These are phyloP conservation scores for Oxyura jamaicensis DNA, from an alignment of 2,113 vertebrate species.

Conservation along the genomic window DNA sequence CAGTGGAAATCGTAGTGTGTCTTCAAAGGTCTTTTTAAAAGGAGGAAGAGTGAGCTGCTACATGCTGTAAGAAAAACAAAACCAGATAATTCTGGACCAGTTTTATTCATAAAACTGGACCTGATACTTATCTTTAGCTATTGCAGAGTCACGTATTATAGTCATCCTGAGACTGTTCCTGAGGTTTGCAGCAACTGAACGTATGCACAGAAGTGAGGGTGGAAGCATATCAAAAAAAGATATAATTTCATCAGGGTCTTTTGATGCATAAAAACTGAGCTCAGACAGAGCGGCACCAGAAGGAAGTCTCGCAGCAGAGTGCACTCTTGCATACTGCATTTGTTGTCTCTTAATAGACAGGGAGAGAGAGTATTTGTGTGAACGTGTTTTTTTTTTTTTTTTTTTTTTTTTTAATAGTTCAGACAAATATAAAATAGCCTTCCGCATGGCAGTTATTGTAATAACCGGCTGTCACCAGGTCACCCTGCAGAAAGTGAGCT, in stretches of 20 bases:
- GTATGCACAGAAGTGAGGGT: neutral
- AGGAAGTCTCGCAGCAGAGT: neutral
- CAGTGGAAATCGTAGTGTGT: neutral
- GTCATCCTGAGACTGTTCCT: conserved; percentile 20
- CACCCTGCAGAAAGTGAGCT: neutral
- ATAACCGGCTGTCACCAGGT: neutral
- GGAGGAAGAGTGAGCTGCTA: neutral
- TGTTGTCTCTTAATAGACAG: neutral
- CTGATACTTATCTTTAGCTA: neutral
- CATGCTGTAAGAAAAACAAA: neutral
- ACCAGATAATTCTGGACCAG: neutral
- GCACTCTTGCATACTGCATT: neutral
- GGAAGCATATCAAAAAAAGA: neutral
- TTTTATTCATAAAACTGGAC: neutral
- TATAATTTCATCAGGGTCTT: neutral
- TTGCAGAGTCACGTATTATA: neutral
- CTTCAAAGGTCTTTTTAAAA: neutral
- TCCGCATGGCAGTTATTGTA: neutral
- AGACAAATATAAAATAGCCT: neutral
- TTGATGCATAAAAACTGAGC: conserved; percentile 12
- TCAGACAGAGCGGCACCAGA: conserved; percentile 4
- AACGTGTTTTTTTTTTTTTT: neutral
- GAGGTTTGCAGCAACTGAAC: neutral
- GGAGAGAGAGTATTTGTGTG: neutral
- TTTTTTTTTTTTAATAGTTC: neutral